These are phyloP conservation scores for Pristionchus maxplancki DNA, from an alignment of 2,888 invertebrate species.

Conservation along the genomic window DNA sequence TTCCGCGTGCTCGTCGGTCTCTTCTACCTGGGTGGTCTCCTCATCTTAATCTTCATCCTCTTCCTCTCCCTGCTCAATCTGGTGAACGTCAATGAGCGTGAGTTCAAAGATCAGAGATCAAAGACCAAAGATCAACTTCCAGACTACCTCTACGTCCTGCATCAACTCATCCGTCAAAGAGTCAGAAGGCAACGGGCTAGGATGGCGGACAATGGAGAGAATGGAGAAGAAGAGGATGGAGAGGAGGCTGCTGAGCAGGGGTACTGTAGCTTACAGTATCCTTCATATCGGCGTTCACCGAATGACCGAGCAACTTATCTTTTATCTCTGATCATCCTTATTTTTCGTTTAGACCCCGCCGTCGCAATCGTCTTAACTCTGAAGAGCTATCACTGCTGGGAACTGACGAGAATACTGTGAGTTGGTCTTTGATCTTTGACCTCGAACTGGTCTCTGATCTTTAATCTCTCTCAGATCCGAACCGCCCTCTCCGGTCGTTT, in stretches of 20 bases:
- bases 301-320: not conserved
- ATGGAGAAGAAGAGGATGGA: conserved; percentile 11
- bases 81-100: conserved; percentile 24
- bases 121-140: not conserved
- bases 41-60: conserved; percentile 26
- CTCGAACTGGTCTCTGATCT: too few species aligned
- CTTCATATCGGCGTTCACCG: not conserved
- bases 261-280: not conserved
- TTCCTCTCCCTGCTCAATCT: not conserved
- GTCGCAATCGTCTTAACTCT: conserved; percentile 1
- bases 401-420: not conserved
- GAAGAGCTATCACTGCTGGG: conserved; percentile 17
- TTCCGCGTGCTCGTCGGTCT: not conserved
- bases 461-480: too few species aligned
- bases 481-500: conserved; percentile 7
- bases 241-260: not conserved
- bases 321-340: not conserved
- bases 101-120: not conserved
- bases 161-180: not conserved
- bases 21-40: not conserved
- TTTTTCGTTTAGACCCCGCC: not conserved
- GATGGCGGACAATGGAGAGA: not conserved
- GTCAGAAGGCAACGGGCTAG: not conserved
- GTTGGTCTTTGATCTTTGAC: too few species aligned
- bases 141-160: not conserved